Evolutionary conservation across 2,797 vertebrate genomes (phyloP), one percentile per base, ranked within the genome.

Genomic region (Morelia viridis): DNA sequence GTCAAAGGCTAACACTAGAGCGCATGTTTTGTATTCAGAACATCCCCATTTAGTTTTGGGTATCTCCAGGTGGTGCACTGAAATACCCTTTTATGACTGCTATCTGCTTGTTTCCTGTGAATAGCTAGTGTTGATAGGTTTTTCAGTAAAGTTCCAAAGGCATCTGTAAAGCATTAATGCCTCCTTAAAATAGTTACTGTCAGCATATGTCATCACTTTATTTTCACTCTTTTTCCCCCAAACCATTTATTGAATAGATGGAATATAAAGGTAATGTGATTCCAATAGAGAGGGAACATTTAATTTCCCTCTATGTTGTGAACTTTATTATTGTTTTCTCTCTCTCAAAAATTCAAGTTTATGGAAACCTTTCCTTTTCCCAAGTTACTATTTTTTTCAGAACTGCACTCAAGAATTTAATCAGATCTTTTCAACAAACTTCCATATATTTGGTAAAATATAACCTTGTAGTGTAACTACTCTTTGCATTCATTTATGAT

Each of bases 171-270:
- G 35, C 11, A 22, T 56, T 68, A 68, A 58, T 46, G 35, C n/a
- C 17, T 89, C 46, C 57, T 85, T n/a, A 68, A 58, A 92, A 60
- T 71, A 31, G 53, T 31, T 19, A 68, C 19, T 91, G 9, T 61
- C 56, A 91, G 35, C 17, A 76, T 85, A 86, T 90, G 46, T 85
- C 15, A 12, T 58, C 76, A 89, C 50, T 89, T 89, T 80, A 61
- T 85, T 65, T 89, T 84, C 76, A 41, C 50, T 53, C 5, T 35
- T n/a, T 19, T 41, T 57, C 24, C 10, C 13, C 17, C 31, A 89
- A 89, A 68, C 2, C 35, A 85, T 68, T 85, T 85, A 50, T 60
- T 85, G 53, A 53, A n/a, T 46, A 88, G 35, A 85, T 17, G 19
- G 35, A 85, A 64, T 31, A 85, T n/a, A 22, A 17, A 19, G 46